These are phyloP conservation scores for Neogobius melanostomus DNA, from an alignment of 2,113 vertebrate species.

Conservation along the genomic window DNA sequence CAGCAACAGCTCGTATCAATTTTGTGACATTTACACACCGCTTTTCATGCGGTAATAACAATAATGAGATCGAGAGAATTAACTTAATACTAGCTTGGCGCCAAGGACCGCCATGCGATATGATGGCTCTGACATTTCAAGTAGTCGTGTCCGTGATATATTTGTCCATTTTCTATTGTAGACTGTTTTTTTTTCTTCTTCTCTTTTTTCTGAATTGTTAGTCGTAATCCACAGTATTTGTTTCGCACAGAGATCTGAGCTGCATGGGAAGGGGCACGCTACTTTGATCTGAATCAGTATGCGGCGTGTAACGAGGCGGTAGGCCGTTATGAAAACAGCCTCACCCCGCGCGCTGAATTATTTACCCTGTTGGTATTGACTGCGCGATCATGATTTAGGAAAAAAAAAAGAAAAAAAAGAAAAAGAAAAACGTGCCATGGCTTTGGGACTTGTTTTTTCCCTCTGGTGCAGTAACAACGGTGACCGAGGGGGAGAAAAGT, in stretches of 20 bases:
- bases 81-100: not conserved
- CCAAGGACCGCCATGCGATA: not conserved
- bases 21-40: not conserved
- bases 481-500: no score
- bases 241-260: not conserved
- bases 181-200: no score
- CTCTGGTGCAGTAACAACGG: no score
- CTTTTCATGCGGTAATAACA: not conserved
- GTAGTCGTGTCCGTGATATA: not conserved
- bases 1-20: conserved; percentile 4
- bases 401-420: not conserved
- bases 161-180: not conserved
- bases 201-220: not conserved
- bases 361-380: conserved; percentile 10
- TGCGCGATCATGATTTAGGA: not conserved
- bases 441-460: no score
- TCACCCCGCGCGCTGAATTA: not conserved
- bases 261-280: not conserved
- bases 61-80: not conserved
- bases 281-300: conserved; percentile 8
- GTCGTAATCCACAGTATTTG: not conserved
- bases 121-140: not conserved
- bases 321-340: not conserved
- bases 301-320: not conserved
- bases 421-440: no score